phyloP scores from a whole-genome alignment of 2,797 vertebrate species.

The Chaetophractus vellerosus region DNA sequence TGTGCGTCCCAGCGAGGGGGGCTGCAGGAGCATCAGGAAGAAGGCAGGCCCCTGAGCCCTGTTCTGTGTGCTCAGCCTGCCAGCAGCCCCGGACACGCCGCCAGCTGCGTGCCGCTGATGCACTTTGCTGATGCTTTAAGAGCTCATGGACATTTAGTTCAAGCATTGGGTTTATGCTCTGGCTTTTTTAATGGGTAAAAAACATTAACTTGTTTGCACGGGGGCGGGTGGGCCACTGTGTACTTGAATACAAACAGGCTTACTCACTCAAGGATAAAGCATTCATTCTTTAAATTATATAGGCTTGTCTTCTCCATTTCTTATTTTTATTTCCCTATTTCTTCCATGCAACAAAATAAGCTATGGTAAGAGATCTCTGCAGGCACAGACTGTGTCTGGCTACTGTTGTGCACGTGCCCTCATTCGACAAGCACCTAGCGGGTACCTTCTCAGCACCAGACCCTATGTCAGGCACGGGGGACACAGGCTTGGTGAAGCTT shows the following conservation, averaged over 20 bases:
- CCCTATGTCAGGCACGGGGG: rapidly evolving
- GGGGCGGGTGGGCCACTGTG: background rate
- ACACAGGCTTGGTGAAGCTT: rapidly evolving
- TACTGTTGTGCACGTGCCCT: background rate
- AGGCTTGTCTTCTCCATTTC: background rate
- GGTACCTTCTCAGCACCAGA: rapidly evolving
- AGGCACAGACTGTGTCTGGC: background rate
- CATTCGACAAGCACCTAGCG: rapidly evolving
- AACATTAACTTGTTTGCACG: background rate
- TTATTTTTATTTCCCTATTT: background rate
- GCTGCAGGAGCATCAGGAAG: rapidly evolving
- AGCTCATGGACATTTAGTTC: rapidly evolving
- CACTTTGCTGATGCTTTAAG: rapidly evolving
- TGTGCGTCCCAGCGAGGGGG: rapidly evolving
- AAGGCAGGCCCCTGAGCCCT: rapidly evolving
- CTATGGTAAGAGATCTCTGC: rapidly evolving
- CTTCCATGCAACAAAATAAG: background rate
- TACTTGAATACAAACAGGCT: background rate
- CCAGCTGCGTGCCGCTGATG: rapidly evolving
- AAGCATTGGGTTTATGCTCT: background rate
- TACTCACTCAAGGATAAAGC: background rate
- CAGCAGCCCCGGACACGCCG: rapidly evolving
- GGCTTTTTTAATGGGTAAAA: background rate
- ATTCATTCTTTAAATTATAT: background rate
- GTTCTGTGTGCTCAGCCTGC: rapidly evolving